Evolutionary conservation across 2,888 invertebrate genomes (phyloP).

Genomic region (Nephrotoma flavescens): DNA sequence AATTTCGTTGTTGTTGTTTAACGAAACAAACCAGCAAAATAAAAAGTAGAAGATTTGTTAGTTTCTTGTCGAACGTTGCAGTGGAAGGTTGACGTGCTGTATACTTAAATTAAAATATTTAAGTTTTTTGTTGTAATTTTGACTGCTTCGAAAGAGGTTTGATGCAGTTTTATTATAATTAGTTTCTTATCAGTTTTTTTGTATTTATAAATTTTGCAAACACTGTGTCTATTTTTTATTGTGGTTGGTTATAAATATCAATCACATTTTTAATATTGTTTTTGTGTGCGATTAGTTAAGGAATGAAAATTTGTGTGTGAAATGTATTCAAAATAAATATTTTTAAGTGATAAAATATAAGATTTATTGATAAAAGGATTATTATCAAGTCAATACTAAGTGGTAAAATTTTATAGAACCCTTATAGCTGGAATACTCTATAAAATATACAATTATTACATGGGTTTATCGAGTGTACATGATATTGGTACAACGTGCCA

Average conservation of each 20-base stretch:
- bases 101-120: neutral
- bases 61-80: neutral
- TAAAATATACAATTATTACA: conserved; percentile 8
- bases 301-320: neutral
- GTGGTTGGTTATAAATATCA: neutral
- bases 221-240: neutral
- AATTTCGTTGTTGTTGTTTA: neutral
- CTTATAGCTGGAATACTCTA: neutral
- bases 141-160: neutral
- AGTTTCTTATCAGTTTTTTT: neutral
- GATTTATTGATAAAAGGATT: neutral
- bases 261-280: too few species aligned
- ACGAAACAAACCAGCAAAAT: neutral
- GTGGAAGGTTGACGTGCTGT: neutral
- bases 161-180: neutral
- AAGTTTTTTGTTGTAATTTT: neutral
- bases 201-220: neutral
- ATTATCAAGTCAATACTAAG: neutral
- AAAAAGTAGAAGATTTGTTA: neutral
- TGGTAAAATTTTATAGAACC: neutral
- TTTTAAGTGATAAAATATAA: neutral
- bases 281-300: neutral
- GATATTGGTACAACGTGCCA: conserved; percentile 7
- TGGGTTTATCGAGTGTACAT: conserved; percentile 26
- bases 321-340: neutral